A percentile compares a stretch with the other conserved stretches of the same genome.
Evolutionary conservation across 2,888 invertebrate genomes (phyloP).

Genomic region (Limnephilus marmoratus): DNA sequence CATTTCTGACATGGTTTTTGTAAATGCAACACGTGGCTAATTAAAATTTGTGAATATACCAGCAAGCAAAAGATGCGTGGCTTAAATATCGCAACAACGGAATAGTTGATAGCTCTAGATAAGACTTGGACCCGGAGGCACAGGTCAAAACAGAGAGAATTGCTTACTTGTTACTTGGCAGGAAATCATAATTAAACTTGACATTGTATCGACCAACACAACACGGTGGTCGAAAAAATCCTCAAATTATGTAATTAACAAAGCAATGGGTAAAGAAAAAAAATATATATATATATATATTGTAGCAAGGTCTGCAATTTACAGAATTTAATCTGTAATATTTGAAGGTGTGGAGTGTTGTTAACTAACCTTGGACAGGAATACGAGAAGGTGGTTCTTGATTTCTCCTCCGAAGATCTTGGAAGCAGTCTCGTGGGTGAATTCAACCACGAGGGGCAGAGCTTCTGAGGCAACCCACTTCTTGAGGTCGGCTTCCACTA

Average conservation of each 20-base stretch:
- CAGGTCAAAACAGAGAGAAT: neutral
- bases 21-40: neutral
- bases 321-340: neutral
- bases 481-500: conserved; percentile 82
- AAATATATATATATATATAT: too few species aligned
- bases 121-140: neutral
- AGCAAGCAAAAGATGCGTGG: neutral
- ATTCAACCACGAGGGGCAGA: conserved; percentile 95
- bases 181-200: conserved; percentile 25
- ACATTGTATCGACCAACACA: too few species aligned
- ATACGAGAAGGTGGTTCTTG: conserved; percentile 96
- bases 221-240: too few species aligned
- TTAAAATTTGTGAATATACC: neutral
- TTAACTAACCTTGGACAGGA: conserved; percentile 87
- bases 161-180: neutral
- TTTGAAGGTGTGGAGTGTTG: neutral
- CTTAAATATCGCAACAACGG: neutral
- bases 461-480: conserved; percentile 91
- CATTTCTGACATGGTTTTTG: neutral
- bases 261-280: too few species aligned
- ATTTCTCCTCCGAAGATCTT: conserved; percentile 99
- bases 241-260: too few species aligned
- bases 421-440: conserved; percentile 97
- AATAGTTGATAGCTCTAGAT: neutral
- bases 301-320: neutral